Evolutionary conservation across 2,797 vertebrate species (phyloP), one percentile per base, ranked within the genome.

Genomic region (Danio albolineatus): DNA sequence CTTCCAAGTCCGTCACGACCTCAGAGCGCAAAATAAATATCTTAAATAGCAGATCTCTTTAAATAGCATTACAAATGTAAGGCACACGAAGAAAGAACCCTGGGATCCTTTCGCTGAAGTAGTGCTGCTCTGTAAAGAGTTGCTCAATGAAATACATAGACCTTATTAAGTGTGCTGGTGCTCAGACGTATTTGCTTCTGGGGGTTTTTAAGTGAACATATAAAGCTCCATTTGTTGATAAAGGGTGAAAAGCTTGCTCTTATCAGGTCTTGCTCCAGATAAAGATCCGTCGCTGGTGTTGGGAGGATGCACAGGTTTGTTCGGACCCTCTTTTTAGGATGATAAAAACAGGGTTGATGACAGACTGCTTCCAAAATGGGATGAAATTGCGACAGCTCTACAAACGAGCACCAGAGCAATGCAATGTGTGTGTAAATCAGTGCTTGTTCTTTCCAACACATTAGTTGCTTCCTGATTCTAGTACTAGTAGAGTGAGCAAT

Each of bases 11-110:
- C 89, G 94, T 28, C 28, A 28, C 95, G 95, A 94, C 94, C 95
- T 96, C 92, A 95, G 95, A 96, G 96, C 88, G 92, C 95, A 96
- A 97, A 98, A 99, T 99, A 99, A 99, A 99, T 99, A 99, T 94
- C 87, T 93, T 94, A 94, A 95, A 95, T 94, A 94, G 85, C 89
- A 91, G 83, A 89, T 90, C 53, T 77, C 76, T 85, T 87, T 87
- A 97, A 98, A 97, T 96, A 98, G 95, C 94, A 95, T 95, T 96
- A 96, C 95, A 96, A 96, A 91, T 90, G 86, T 96, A 97, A 99
- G 96, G 97, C 97, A 98, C 79, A 72, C 74, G 80, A 72, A 79
- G 70, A 74, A 80, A 79, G 70, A 74, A 80, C 84, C 86, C 86
- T 83, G 92, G 93, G 96, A 94, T 77, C 60, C 76, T 85, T 67